These are phyloP conservation scores for Lycodopsis pacificus DNA, from an alignment of 2,797 vertebrate species.

Conservation along the genomic window DNA sequence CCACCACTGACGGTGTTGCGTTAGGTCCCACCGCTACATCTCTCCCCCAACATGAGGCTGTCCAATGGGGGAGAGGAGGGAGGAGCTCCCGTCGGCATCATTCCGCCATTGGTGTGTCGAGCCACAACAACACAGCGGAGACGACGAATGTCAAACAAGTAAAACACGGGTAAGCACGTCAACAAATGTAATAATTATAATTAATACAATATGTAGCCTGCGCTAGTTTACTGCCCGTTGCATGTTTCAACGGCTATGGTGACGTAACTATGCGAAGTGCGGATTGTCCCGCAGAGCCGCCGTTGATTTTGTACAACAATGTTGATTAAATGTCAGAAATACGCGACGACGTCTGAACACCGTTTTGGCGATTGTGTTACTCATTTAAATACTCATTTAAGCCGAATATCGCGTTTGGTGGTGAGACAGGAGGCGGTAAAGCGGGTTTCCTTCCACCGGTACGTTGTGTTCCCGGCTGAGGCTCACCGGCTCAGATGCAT, in stretches of 20 bases:
- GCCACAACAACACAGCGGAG: conserved; percentile 53
- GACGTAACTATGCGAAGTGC: too few relatives aligned
- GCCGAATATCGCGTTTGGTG: rapidly evolving
- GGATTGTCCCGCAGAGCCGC: too few relatives aligned
- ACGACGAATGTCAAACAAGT: conserved; percentile 30
- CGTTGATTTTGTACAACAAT: rapidly evolving
- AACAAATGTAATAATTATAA: too few relatives aligned
- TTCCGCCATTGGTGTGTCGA: background rate
- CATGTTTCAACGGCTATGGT: rapidly evolving
- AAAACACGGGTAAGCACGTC: conserved; percentile 52
- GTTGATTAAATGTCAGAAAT: background rate
- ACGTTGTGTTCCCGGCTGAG: conserved; percentile 45
- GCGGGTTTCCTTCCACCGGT: background rate
- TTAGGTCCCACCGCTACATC: too few relatives aligned
- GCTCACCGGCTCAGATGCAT: background rate
- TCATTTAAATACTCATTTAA: too few relatives aligned
- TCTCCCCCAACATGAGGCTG: background rate
- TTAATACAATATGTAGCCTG: too few relatives aligned
- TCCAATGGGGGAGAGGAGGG: conserved; percentile 59
- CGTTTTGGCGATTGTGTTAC: too few relatives aligned
- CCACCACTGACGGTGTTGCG: too few relatives aligned
- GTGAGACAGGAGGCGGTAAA: rapidly evolving
- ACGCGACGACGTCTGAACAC: rapidly evolving
- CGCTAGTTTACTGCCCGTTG: rapidly evolving
- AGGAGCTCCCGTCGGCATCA: background rate